Base-by-base conservation (phyloP, 1,140 invertebrate species). In the Ceratina calcarata region DNA sequence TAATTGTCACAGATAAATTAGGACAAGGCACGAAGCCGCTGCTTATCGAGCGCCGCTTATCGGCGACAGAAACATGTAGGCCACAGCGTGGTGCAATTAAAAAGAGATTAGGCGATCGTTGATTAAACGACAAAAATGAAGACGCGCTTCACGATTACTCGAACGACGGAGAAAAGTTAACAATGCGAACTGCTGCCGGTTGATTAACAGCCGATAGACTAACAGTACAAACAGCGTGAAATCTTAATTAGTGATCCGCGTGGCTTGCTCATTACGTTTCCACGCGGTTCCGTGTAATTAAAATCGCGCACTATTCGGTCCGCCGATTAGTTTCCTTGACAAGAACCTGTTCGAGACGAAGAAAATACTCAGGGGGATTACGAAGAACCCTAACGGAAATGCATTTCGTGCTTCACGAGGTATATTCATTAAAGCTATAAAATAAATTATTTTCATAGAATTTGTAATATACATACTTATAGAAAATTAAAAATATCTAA, bases 1-100 rank as follows among this genome's bases (percentile, higher is more conserved):
- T 72, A 79, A 82, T 78, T 68, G 69, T 49, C 18, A 61, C 37
- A 68, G 37, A 82, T 82, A 73, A 82, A 82, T 79, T 73, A 45
- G 27, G 18, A 45, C 22, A 2, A 16, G 2, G 49, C 79, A 60
- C 79, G 74, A 70, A 68, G 65, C 60, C 7, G 16, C 16, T 15
- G 57, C 65, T 20, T 82, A 82, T 80, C 80, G 55, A 18, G 15
- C 62, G 16, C n/a, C 16, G 62, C 64, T 82, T 82, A 78, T 82
- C 80, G 24, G 32, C 66, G 58, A 77, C 45, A 51, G 53, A 37
- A 64, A 22, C 53, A 55, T 45, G 76, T 66, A 67, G 49, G 57
- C 60, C 10, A 24, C 15, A 18, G 45, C 24, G n/a, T 18, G 61
- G 55, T 61, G 55, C 76, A 79, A 82, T 82, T 82, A 82, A 82